phyloP scores from a whole-genome alignment of 2,888 invertebrate species.

The Drosophila picticornis region DNA sequence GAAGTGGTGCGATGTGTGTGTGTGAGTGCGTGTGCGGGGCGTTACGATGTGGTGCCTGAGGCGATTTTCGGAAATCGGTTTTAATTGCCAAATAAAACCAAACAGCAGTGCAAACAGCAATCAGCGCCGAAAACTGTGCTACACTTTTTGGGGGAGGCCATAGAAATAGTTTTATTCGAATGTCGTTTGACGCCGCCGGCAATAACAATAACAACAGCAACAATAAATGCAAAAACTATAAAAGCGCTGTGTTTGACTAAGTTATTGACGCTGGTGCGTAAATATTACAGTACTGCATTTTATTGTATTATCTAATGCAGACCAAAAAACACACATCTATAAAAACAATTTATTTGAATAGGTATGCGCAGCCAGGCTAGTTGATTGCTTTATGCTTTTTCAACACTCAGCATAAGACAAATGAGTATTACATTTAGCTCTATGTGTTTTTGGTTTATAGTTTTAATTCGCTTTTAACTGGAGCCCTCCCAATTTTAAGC shows the following conservation, averaged over 20 bases:
- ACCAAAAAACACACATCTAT: conserved; percentile 10
- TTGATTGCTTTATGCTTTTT: conserved; percentile 8
- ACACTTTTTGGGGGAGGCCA: conserved; percentile 46
- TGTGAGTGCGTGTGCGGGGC: not conserved
- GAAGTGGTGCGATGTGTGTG: conserved; percentile 1
- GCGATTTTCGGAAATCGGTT: conserved; percentile 75
- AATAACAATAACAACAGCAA: conserved; percentile 23
- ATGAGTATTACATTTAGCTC: not conserved
- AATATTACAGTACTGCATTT: conserved; percentile 64
- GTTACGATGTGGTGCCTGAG: conserved; percentile 13
- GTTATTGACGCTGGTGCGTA: conserved; percentile 59
- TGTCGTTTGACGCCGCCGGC: conserved; percentile 25
- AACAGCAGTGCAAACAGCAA: conserved; percentile 62
- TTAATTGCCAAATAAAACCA: conserved; percentile 78
- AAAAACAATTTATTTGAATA: conserved; percentile 22
- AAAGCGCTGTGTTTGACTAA: conserved; percentile 32
- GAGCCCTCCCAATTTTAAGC: not conserved
- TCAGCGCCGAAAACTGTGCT: conserved; percentile 59
- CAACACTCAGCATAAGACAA: conserved; percentile 1
- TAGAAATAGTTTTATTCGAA: conserved; percentile 68
- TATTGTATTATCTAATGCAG: conserved; percentile 53
- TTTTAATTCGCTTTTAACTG: not conserved
- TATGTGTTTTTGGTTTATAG: not conserved
- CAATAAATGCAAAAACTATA: conserved; percentile 33
- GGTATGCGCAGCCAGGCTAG: not conserved